Base-by-base conservation (phyloP, 2,797 vertebrate genomes). In the Karalla daura region DNA sequence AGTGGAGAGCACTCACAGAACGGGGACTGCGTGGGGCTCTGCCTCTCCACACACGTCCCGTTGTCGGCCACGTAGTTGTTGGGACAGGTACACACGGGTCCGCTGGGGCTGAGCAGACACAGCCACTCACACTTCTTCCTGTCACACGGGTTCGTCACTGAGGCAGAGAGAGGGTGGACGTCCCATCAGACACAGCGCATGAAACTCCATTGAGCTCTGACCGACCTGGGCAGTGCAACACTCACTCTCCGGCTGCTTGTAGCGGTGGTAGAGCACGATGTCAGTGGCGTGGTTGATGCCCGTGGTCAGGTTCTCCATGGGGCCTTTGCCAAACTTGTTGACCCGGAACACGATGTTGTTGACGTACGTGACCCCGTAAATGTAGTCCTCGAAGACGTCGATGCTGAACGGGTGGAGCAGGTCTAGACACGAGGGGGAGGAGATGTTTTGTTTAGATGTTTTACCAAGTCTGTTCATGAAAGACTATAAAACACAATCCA, bases 51-150 rank as follows among this genome's bases (percentile, higher is more conserved):
- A 27, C 97, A 99, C 6, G 96, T 98, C 67, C 96, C 96, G 0
- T 98, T 98, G 90, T 98, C 95, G 33, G 96, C 93, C 25, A 95
- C 84, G 14, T 94, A 95, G 70, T 96, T 96, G 0, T 99, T 98
- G 45, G 97, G 97, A 78, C 97, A 99, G 71, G 95, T 97, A 54
- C 97, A 99, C 73, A 98, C 96, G 0, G 97, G 95, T 27, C 97
- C 97, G 0, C 95, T 98, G 81, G 97, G 97, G 81, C 96, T 99
- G 39, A 99, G 94, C 63, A 99, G 93, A 86, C 97, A 99, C 55
- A 99, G 92, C 97, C 97, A 98, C 82, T 97, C 97, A 0, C 97
- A 99, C 70, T 98, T 98, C 91, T 98, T 98, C 49, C 95, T 93
- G 92, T 99, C 97, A n/a, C 97, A 99, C 2, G 97, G 97, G 88